These are phyloP conservation scores for Itoplectis maculator DNA, from an alignment of 2,888 invertebrate genomes.

Conservation along the genomic window DNA sequence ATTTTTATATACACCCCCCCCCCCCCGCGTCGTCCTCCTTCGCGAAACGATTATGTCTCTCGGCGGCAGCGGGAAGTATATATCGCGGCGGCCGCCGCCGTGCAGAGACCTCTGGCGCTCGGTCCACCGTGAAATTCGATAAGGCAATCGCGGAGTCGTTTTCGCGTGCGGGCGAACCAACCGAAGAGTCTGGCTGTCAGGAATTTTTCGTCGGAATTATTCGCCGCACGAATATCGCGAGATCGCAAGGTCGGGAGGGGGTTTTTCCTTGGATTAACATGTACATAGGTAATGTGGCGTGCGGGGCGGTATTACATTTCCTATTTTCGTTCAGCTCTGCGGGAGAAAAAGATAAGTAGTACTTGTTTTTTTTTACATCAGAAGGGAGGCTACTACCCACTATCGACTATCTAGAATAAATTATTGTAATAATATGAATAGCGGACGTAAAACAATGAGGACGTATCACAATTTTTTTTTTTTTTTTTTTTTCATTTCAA, in stretches of 20 bases:
- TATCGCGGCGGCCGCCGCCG: slow-evolving; percentile 8
- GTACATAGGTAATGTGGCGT: neutral
- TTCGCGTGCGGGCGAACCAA: slow-evolving; percentile 1
- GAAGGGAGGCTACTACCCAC: no score
- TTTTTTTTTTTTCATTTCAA: no score
- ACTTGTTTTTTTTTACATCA: no score
- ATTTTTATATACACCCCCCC: slow-evolving; percentile 52
- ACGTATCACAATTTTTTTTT: no score
- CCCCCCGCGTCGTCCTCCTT: slow-evolving; percentile 63
- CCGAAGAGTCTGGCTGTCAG: slow-evolving; percentile 17
- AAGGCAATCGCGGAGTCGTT: slow-evolving; percentile 58
- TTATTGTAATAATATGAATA: no score
- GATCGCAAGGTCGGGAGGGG: neutral
- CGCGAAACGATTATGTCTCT: slow-evolving; percentile 74
- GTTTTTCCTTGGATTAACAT: neutral
- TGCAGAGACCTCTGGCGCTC: slow-evolving; percentile 28
- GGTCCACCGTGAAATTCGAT: slow-evolving; percentile 65
- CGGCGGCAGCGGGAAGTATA: neutral
- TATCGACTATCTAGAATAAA: no score
- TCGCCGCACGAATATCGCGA: slow-evolving; percentile 15
- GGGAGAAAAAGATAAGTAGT: no score
- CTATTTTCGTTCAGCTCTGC: no score
- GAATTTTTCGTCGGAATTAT: slow-evolving; percentile 5
- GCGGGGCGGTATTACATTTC: neutral
- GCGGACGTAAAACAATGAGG: no score